Percentiles rank a stretch among this genome's conserved stretches.
Evolutionary conservation across 2,797 vertebrate genomes (phyloP).

Genomic region (Okamejei kenojei): DNA sequence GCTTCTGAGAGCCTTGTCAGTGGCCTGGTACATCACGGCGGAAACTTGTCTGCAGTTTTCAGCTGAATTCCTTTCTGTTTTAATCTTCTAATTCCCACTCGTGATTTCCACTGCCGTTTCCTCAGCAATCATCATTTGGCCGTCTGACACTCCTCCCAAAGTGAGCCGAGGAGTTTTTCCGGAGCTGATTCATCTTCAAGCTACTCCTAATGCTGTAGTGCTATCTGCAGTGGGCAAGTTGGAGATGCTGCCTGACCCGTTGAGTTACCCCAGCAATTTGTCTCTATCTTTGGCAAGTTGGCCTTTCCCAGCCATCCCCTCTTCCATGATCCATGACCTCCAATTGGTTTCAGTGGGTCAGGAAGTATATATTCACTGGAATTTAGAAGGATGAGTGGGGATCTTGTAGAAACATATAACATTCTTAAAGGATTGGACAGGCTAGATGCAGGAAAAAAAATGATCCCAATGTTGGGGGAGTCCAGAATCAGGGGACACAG

Average conservation of each 20-base stretch:
- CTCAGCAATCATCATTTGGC: neutral
- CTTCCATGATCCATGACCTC: neutral
- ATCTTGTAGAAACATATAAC: no score
- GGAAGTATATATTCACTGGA: no score
- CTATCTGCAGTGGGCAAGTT: no score
- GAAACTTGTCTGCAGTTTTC: neutral
- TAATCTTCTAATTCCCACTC: neutral
- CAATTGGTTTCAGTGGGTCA: neutral
- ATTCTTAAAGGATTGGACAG: no score
- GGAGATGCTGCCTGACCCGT: no score
- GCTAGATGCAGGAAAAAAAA: no score
- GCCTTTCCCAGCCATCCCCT: no score
- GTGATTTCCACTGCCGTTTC: neutral
- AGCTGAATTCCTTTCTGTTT: neutral
- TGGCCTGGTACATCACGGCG: neutral
- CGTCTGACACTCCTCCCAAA: neutral
- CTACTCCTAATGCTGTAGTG: neutral
- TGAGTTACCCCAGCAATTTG: no score
- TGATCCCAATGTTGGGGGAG: no score
- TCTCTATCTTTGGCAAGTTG: no score
- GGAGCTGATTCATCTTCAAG: neutral
- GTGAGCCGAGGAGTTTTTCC: neutral
- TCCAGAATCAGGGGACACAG: no score
- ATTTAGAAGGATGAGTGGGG: no score
- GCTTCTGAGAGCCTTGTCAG: neutral